Evolutionary conservation across 2,888 invertebrate genomes (phyloP).

Genomic region (Vannuccia rotundouncinata): DNA sequence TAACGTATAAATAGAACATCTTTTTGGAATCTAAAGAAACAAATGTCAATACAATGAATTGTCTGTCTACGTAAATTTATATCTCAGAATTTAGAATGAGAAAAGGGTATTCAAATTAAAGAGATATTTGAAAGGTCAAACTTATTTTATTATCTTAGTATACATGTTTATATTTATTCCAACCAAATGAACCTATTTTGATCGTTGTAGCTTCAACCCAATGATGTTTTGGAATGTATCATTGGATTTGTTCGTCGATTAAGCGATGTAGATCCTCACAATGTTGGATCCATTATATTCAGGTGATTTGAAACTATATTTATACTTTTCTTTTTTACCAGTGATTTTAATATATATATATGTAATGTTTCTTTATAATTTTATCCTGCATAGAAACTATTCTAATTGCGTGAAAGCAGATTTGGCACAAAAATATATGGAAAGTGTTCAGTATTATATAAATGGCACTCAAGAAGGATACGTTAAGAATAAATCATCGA

Average conservation of each 20-base stretch:
- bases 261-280: not conserved
- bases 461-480: conserved; percentile 78
- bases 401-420: conserved; percentile 58
- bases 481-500: conserved; percentile 66
- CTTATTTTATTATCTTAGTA: no score
- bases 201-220: not conserved
- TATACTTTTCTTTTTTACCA: no score
- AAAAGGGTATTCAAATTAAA: no score
- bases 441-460: conserved; percentile 76
- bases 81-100: no score
- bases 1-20: no score
- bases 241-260: not conserved
- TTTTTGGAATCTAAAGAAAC: no score
- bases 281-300: not conserved
- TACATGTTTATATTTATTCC: no score
- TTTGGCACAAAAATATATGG: conserved; percentile 67
- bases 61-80: no score
- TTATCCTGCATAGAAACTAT: not conserved
- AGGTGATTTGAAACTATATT: not conserved
- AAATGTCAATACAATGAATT: no score
- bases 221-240: not conserved
- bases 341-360: not conserved
- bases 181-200: no score
- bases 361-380: not conserved
- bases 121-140: no score